Percentiles rank a stretch among this genome's conserved stretches.
Conservation (phyloP, 2,888 invertebrate genomes). For the Lagria hirta region DNA sequence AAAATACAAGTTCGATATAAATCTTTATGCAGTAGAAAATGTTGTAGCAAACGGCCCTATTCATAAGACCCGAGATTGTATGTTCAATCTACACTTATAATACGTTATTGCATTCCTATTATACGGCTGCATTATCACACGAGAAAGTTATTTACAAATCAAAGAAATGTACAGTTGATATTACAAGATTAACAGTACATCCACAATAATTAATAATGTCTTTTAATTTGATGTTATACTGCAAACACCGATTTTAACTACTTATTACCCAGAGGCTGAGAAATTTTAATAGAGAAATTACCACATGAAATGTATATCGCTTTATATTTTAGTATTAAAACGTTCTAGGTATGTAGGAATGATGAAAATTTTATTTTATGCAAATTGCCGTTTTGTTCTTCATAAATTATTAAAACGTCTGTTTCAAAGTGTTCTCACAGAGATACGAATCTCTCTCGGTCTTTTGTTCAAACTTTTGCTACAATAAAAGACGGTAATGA, state of each 20-base stretch:
- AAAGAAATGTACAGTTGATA: conserved; percentile 12
- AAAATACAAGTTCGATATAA: conserved; percentile 39
- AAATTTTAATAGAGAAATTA: conserved; percentile 16
- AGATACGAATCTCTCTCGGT: conserved; percentile 23
- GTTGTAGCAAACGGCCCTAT: conserved; percentile 27
- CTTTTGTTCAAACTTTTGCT: conserved; percentile 17
- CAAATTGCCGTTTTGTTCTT: conserved; percentile 30
- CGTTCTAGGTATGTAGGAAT: conserved; percentile 18
- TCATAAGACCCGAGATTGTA: conserved; percentile 27
- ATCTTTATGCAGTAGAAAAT: conserved; percentile 28
- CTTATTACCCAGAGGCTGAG: conserved; percentile 14
- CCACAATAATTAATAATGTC: conserved; percentile 17
- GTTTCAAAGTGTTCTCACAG: conserved; percentile 28
- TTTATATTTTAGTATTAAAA: conserved; percentile 21
- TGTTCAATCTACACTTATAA: conserved; percentile 25
- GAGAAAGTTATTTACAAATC: conserved; percentile 21
- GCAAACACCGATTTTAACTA: conserved; percentile 9
- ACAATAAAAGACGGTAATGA: conserved; percentile 13
- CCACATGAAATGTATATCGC: conserved; percentile 16
- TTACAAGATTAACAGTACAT: conserved; percentile 14
- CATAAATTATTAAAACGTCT: conserved; percentile 28
- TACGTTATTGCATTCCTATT: conserved; percentile 21
- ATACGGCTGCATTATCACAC: conserved; percentile 17
- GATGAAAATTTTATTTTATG: conserved; percentile 28
- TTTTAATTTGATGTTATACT: conserved; percentile 9